Evolutionary conservation across 2,797 vertebrate genomes (phyloP).

Genomic region (Ispidina lecontei): DNA sequence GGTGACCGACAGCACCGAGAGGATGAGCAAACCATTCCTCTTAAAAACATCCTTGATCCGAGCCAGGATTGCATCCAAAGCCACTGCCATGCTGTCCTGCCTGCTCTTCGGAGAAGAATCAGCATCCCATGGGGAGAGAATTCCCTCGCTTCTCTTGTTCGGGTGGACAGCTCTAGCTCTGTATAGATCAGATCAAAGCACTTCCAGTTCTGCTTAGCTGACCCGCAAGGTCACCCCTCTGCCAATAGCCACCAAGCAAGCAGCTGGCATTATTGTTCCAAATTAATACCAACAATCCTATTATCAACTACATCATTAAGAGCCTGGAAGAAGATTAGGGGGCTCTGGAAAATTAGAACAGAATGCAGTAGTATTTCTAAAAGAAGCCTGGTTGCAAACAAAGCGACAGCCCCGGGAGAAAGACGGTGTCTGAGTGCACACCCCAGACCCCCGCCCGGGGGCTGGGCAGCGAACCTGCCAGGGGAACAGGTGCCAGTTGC

Average conservation of each 20-base stretch:
- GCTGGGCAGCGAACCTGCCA: not conserved
- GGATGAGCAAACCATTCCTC: conserved; percentile 94
- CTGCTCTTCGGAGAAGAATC: conserved; percentile 59
- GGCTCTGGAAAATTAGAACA: conserved; percentile 92
- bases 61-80: conserved; percentile 85
- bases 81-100: conserved; percentile 84
- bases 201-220: conserved; percentile 69
- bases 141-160: not conserved
- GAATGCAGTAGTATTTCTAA: conserved; percentile 71
- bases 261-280: conserved; percentile 79
- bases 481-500: not conserved
- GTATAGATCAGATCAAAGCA: conserved; percentile 73
- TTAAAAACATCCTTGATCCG: conserved; percentile 92
- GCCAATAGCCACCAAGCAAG: conserved; percentile 73
- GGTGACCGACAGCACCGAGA: conserved; percentile 94
- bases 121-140: conserved; percentile 81
- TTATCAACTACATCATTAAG: conserved; percentile 83
- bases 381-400: conserved; percentile 54
- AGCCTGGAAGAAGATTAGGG: conserved; percentile 92
- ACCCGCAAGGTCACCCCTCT: conserved; percentile 66
- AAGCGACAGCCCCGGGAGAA: not conserved
- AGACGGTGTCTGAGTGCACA: not conserved
- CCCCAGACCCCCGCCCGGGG: not conserved
- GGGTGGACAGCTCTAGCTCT: conserved; percentile 52
- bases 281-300: conserved; percentile 83